Percentiles rank a stretch among this genome's conserved stretches.
Conservation (phyloP, 2,888 invertebrate species). For the Lissonota sp. region DNA sequence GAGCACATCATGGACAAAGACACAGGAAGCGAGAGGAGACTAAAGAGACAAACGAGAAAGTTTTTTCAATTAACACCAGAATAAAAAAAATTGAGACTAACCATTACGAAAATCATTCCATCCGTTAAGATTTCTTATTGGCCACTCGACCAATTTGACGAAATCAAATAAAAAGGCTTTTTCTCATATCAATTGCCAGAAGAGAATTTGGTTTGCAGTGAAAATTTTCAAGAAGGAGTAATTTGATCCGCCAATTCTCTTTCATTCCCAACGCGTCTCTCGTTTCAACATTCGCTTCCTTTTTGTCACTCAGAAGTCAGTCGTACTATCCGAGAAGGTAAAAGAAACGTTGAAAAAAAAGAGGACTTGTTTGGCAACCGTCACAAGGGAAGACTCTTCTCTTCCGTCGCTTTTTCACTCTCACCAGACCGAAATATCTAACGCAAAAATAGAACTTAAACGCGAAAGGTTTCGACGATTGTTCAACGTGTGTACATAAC, state of each 20-base stretch:
- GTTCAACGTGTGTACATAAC: conserved; percentile 51
- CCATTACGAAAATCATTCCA: conserved; percentile 69
- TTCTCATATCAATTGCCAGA: conserved; percentile 18
- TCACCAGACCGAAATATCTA: conserved; percentile 47
- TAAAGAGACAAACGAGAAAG: conserved; percentile 17
- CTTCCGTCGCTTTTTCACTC: not conserved
- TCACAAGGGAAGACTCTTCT: not conserved
- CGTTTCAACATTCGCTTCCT: not conserved
- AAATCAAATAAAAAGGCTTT: conserved; percentile 18
- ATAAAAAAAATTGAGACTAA: conserved; percentile 4
- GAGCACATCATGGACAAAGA: conserved; percentile 69
- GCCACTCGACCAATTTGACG: conserved; percentile 18
- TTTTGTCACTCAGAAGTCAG: not conserved
- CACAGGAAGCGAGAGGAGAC: conserved; percentile 27
- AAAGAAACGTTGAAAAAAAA: not conserved
- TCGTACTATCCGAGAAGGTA: conserved; percentile 8
- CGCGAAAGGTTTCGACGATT: conserved; percentile 27
- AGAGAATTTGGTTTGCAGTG: not conserved
- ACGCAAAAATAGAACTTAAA: conserved; percentile 50
- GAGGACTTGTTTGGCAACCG: not conserved
- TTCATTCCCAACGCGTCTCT: not conserved
- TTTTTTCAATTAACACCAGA: conserved; percentile 2
- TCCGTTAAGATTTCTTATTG: conserved; percentile 73
- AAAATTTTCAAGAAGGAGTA: not conserved
- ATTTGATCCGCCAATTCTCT: not conserved